Evolutionary conservation across 2,113 vertebrate species (phyloP), one percentile per base, ranked within the genome.

Genomic region (Callocephalon fimbriatum): DNA sequence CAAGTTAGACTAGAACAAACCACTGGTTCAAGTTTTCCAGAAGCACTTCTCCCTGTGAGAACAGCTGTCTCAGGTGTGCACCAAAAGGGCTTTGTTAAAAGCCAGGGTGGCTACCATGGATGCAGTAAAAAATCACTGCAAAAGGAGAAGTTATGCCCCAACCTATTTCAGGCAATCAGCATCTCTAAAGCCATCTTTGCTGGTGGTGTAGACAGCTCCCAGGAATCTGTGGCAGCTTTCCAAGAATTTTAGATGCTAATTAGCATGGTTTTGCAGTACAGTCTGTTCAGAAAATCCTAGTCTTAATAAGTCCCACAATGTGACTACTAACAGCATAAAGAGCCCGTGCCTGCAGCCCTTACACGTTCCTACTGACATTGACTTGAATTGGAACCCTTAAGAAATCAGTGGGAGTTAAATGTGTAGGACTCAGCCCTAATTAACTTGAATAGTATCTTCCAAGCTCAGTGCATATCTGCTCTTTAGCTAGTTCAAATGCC

Each of bases 241-340:
- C 96, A 97, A 88, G 63, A 95, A 84, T 78, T 92, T 88, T 71
- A 88, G 90, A 78, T 87, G 79, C 86, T 96, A 95, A 97, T 96
- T 93, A 97, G 59, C 79, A 88, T 40, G 42, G 17, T 58, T 94
- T 92, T 91, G 86, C 72, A 74, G 90, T 80, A 91, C 94, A 95
- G 65, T 88, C 92, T 97, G 93, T 95, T 96, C 92, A 94, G 76
- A 68, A 96, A 93, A 91, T 86, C 92, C 71, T 56, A 75, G 53
- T 68, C 53, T 83, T 88, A 94, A 27, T 92, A 79, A 90, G 72
- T 74, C 79, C 51, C 65, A 70, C 79, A 90, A 89, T 75, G 61
- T 93, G 79, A 75, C 65, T 96, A 26, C 61, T 70, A 51, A 81
- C 58, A 92, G n/a, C 4, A 1, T 61, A 53, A 48, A 84, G 76